Evolutionary conservation across 2,888 invertebrate genomes (phyloP), one percentile per base, ranked within the genome.

Genomic region (Himalopsyche japonica): DNA sequence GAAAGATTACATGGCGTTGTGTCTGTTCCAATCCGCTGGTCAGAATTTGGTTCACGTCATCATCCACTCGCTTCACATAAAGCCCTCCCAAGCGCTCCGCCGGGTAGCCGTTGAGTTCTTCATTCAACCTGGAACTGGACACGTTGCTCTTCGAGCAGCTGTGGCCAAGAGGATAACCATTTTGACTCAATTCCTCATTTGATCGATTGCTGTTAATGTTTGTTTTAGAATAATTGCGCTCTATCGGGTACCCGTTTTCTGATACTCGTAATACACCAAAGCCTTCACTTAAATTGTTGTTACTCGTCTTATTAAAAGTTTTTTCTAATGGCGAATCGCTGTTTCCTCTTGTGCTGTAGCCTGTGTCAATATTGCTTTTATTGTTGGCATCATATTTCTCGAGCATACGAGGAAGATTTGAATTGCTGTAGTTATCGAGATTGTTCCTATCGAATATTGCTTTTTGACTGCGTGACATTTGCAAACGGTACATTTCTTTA

Each of bases 401-500:
- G 24, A 87, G 43, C 82, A 86, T 80, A 27, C 86, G 84, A 27
- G 87, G 87, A 20, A 87, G 78, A 70, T 87, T 87, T 24, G 87
- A 86, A 80, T 85, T 86, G 78, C 87, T 87, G 82, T 79, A 84
- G 49, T 88, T 91, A 85, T 92, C 92, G 1, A 90, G 88, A 87
- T 91, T 92, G 87, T 92, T 92, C 89, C 92, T 91, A 85, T 92
- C 92, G 88, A 89, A 92, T 80, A 92, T 87, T 3, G 92, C 92
- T 87, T 92, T 92, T 87, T 92, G 92, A 88, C 92, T 92, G 64
- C 92, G 89, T 10, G 92, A 92, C 88, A 92, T 92, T 88, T 92
- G 92, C 86, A 92, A 88, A 86, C 92, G 89, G 87, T 92, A 92
- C 92, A 92, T 92, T 88, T 92, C 92, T 87, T 92, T 92, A 88